A percentile compares a stretch with the other conserved stretches of the same genome.
These are phyloP conservation scores for Cremastobaeus sp. DNA, from an alignment of 2,888 invertebrate species.

Conservation along the genomic window DNA sequence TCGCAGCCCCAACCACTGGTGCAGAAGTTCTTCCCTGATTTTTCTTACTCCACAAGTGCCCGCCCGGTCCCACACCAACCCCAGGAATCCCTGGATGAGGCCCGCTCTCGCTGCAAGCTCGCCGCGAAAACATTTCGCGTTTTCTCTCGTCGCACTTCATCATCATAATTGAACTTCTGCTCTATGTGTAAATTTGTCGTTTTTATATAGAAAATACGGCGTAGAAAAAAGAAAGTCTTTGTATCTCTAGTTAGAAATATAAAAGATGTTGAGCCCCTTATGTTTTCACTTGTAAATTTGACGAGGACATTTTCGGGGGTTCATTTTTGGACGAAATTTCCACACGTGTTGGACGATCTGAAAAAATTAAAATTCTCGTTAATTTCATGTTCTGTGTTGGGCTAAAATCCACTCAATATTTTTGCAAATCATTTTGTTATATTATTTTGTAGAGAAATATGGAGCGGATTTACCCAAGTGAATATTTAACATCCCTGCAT, in stretches of 20 bases:
- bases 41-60: conserved; percentile 83
- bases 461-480: too few species aligned
- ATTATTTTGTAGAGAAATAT: too few species aligned
- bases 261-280: too few species aligned
- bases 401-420: too few species aligned
- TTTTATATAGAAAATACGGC: background rate
- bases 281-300: too few species aligned
- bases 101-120: conserved; percentile 85
- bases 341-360: too few species aligned
- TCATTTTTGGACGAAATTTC: too few species aligned
- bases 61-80: conserved; percentile 66
- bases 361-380: too few species aligned
- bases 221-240: background rate
- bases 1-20: conserved; percentile 82
- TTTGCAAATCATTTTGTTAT: too few species aligned
- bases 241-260: too few species aligned
- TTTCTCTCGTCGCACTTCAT: conserved; percentile 76
- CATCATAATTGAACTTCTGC: conserved; percentile 2
- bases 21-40: conserved; percentile 82
- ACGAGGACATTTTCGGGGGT: too few species aligned
- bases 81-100: conserved; percentile 82
- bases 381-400: too few species aligned
- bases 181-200: background rate
- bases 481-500: background rate
- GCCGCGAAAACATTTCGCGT: conserved; percentile 77